These are phyloP conservation scores for Tinea semifulvella DNA, from an alignment of 2,888 invertebrate genomes.

Conservation along the genomic window DNA sequence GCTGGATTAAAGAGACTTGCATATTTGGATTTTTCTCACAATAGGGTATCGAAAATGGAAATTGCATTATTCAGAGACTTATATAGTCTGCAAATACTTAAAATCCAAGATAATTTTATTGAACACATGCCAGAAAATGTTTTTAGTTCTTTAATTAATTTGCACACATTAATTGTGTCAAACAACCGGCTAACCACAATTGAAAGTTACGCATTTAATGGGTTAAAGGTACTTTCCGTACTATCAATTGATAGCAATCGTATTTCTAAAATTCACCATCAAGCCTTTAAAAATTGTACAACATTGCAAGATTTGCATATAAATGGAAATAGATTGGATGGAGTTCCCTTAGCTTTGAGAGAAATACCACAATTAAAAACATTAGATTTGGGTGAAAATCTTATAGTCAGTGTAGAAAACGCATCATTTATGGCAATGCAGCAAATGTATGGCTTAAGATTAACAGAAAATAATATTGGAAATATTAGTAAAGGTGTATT, in stretches of 20 bases:
- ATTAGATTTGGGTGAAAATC: conserved; percentile 86
- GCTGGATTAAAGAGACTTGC: conserved; percentile 78
- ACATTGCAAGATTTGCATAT: conserved; percentile 84
- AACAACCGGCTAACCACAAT: conserved; percentile 80
- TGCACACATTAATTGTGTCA: conserved; percentile 83
- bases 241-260: conserved; percentile 84
- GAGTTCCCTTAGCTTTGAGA: conserved; percentile 77
- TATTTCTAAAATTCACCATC: conserved; percentile 77
- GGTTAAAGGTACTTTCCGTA: conserved; percentile 77
- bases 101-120: conserved; percentile 81
- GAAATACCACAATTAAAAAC: conserved; percentile 81
- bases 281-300: conserved; percentile 80
- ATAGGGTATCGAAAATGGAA: conserved; percentile 78
- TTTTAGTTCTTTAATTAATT: conserved; percentile 78
- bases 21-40: conserved; percentile 80
- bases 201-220: conserved; percentile 79
- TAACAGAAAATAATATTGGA: conserved; percentile 86
- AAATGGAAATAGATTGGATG: conserved; percentile 80
- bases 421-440: conserved; percentile 83
- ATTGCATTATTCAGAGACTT: conserved; percentile 80
- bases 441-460: conserved; percentile 80
- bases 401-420: conserved; percentile 79
- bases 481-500: conserved; percentile 83
- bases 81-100: conserved; percentile 80
- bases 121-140: conserved; percentile 81